Evolutionary conservation across 2,113 vertebrate species (phyloP).

Genomic region (Leptobrachium leishanense): DNA sequence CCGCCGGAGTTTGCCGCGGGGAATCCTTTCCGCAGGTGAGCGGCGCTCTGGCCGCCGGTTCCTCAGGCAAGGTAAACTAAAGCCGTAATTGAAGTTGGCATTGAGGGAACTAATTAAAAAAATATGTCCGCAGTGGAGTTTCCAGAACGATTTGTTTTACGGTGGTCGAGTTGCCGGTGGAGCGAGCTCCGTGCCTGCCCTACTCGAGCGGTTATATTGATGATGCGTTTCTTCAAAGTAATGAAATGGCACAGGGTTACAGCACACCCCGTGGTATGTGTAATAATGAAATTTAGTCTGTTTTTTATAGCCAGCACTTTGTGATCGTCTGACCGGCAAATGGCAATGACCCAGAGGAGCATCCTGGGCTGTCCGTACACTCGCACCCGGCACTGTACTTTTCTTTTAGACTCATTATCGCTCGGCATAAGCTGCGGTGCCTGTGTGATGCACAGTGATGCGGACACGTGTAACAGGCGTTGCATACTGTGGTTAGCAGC

Average conservation of each 20-base stretch:
- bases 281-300: not conserved
- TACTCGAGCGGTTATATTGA: conserved; percentile 7
- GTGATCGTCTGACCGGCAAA: not conserved
- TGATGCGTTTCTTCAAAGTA: conserved; percentile 14
- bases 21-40: not conserved
- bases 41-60: not conserved
- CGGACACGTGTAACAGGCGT: too few species aligned
- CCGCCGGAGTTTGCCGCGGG: not conserved
- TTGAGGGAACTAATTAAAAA: not conserved
- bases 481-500: too few species aligned
- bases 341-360: not conserved
- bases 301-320: not conserved
- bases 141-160: not conserved
- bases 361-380: not conserved
- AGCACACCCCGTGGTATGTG: not conserved
- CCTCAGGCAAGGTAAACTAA: conserved; percentile 9
- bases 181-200: not conserved
- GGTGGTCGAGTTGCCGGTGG: not conserved
- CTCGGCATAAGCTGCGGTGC: too few species aligned
- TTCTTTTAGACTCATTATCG: too few species aligned
- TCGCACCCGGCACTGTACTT: not conserved
- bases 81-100: not conserved
- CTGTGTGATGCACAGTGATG: too few species aligned
- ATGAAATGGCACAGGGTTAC: conserved; percentile 24
- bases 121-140: not conserved